A percentile compares a stretch with the other conserved stretches of the same genome.
These are phyloP conservation scores for Actias luna DNA, from an alignment of 2,888 invertebrate genomes.

Conservation along the genomic window DNA sequence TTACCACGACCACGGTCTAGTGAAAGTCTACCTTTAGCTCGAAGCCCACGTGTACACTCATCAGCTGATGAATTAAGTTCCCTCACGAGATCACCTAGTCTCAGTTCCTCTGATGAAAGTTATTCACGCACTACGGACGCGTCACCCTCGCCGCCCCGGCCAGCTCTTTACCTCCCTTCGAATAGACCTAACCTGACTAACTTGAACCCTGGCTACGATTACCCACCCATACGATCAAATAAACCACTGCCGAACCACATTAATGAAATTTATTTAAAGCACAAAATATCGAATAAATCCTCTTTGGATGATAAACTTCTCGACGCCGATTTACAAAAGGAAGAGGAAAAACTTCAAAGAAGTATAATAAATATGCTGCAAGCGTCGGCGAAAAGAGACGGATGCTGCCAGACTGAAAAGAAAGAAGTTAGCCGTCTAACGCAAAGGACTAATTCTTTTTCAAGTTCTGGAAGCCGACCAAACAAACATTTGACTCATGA, in stretches of 20 bases:
- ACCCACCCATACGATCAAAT: slow-evolving; percentile 79
- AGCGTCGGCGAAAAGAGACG: slow-evolving; percentile 82
- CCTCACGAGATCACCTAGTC: slow-evolving; percentile 89
- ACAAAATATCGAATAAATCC: slow-evolving; percentile 64
- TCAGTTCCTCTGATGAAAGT: slow-evolving; percentile 92
- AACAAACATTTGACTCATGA: slow-evolving; percentile 79
- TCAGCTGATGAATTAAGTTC: slow-evolving; percentile 93
- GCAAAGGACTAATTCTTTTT: slow-evolving; percentile 76
- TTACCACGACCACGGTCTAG: slow-evolving; percentile 85
- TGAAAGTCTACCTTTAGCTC: slow-evolving; percentile 83
- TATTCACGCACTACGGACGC: slow-evolving; percentile 91
- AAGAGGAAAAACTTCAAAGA: slow-evolving; percentile 74
- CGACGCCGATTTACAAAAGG: slow-evolving; percentile 69
- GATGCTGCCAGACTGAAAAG: slow-evolving; percentile 85
- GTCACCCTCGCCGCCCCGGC: slow-evolving; percentile 82
- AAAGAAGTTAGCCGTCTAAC: slow-evolving; percentile 77
- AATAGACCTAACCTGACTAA: slow-evolving; percentile 74
- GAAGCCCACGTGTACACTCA: slow-evolving; percentile 85
- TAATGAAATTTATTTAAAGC: slow-evolving; percentile 69
- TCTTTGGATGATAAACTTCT: slow-evolving; percentile 68
- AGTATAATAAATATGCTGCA: slow-evolving; percentile 79
- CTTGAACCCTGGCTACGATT: slow-evolving; percentile 78
- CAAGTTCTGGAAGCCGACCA: slow-evolving; percentile 76
- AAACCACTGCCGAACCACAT: slow-evolving; percentile 64
- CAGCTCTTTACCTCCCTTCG: slow-evolving; percentile 77